Percentiles rank a stretch among this genome's conserved stretches.
Evolutionary conservation across 2,797 vertebrate genomes (phyloP).

Genomic region (Sebastes umbrosus): DNA sequence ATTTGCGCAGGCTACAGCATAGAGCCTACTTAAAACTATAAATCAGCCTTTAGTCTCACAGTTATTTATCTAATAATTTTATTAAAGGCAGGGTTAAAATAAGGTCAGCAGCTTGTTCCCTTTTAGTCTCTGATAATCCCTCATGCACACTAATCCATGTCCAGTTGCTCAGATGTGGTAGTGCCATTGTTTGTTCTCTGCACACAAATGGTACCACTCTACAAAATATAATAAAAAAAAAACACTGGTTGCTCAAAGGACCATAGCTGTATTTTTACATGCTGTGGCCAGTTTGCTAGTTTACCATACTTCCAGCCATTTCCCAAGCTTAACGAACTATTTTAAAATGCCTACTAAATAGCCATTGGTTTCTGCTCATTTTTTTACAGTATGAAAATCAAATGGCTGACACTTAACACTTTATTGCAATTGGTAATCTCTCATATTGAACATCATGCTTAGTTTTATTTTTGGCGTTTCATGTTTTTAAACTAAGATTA

Average conservation of each 20-base stretch:
- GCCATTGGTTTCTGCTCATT: not conserved
- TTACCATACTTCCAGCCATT: not conserved
- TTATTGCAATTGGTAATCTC: not conserved
- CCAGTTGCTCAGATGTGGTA: constrained; percentile 43
- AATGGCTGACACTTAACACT: not conserved
- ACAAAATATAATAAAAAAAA: not conserved
- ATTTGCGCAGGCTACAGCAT: not conserved
- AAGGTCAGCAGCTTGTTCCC: constrained; percentile 36
- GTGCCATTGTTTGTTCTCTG: constrained; percentile 41
- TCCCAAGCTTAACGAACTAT: not conserved
- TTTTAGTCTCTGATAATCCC: constrained; percentile 49
- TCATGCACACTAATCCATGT: constrained; percentile 46
- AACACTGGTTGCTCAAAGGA: not conserved
- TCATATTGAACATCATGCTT: not conserved
- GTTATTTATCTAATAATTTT: constrained; percentile 25
- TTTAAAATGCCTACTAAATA: not conserved
- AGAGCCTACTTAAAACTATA: not conserved
- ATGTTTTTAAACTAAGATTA: not conserved
- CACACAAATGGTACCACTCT: not conserved
- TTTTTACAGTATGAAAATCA: not conserved
- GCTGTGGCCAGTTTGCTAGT: not conserved
- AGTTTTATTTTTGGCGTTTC: not conserved
- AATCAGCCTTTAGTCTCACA: not conserved
- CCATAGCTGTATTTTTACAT: not conserved
- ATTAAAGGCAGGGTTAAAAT: constrained; percentile 25